phyloP scores from a whole-genome alignment of 2,113 vertebrate species.

The Plecotus auritus region DNA sequence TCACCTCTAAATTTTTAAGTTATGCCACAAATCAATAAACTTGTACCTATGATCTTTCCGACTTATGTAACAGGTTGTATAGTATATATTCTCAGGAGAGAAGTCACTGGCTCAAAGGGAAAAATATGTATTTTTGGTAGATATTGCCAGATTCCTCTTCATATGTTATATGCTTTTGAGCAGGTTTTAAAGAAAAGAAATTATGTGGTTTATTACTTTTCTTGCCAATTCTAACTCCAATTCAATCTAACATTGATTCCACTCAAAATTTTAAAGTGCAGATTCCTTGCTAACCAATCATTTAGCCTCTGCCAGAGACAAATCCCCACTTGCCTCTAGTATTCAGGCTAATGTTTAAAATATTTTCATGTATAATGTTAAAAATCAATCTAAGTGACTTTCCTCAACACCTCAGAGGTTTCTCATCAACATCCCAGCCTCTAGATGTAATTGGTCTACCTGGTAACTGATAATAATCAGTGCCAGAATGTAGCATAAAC shows the following conservation, averaged over 20 bases:
- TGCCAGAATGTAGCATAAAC: not conserved
- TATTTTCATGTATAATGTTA: not conserved
- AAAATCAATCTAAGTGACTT: not conserved
- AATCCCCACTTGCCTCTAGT: not conserved
- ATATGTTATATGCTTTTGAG: not conserved
- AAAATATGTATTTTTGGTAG: not conserved
- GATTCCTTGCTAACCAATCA: not conserved
- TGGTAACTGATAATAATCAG: not conserved
- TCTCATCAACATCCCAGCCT: not conserved
- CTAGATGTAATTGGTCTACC: not conserved
- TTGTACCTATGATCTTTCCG: not conserved
- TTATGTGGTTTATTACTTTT: not conserved
- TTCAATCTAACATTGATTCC: not conserved
- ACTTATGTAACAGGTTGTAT: not conserved
- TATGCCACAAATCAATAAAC: not conserved
- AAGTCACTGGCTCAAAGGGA: not conserved
- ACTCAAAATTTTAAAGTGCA: not conserved
- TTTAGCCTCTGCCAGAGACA: not conserved
- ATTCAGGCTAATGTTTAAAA: not conserved
- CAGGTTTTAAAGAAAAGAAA: not conserved
- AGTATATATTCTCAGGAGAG: not conserved
- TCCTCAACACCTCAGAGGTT: not conserved
- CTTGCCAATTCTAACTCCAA: not conserved
- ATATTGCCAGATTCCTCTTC: not conserved
- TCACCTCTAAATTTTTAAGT: not conserved